These are phyloP conservation scores for Syritta pipiens DNA, from an alignment of 2,888 invertebrate species.

Conservation along the genomic window DNA sequence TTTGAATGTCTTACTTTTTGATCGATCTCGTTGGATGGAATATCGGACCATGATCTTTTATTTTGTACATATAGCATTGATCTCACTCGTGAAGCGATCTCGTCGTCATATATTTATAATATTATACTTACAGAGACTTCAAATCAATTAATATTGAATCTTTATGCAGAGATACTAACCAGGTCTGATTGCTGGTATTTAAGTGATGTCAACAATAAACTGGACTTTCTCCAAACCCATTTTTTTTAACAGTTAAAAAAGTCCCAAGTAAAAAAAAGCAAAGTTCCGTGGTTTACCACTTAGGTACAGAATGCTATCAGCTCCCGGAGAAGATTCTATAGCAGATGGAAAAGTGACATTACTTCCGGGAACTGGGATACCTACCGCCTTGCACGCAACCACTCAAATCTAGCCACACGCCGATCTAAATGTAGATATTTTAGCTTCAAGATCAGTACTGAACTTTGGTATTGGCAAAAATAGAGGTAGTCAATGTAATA, in stretches of 20 bases:
- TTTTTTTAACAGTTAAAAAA: neutral
- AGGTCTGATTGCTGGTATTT: neutral
- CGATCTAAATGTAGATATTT: neutral
- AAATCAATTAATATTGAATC: too few relatives aligned
- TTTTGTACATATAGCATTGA: too few relatives aligned
- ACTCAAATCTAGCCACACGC: neutral
- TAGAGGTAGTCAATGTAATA: neutral
- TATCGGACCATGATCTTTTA: constrained; percentile 6
- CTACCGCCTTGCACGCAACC: neutral
- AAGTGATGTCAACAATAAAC: neutral
- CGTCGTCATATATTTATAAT: too few relatives aligned
- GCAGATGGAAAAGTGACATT: neutral
- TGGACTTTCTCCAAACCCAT: neutral
- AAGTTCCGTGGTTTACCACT: too few relatives aligned
- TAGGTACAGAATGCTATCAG: neutral
- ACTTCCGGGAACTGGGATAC: neutral
- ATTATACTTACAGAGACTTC: too few relatives aligned
- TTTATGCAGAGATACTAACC: neutral
- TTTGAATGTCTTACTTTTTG: neutral
- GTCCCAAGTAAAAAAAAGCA: neutral
- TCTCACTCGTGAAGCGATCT: too few relatives aligned
- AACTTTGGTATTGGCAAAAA: neutral
- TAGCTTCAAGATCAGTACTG: neutral
- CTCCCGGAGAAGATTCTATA: neutral
- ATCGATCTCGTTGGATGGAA: neutral